A percentile compares a stretch with the other conserved stretches of the same genome.
These are phyloP conservation scores for Drosophila meridionalis DNA, from an alignment of 2,888 invertebrate genomes.

Conservation along the genomic window DNA sequence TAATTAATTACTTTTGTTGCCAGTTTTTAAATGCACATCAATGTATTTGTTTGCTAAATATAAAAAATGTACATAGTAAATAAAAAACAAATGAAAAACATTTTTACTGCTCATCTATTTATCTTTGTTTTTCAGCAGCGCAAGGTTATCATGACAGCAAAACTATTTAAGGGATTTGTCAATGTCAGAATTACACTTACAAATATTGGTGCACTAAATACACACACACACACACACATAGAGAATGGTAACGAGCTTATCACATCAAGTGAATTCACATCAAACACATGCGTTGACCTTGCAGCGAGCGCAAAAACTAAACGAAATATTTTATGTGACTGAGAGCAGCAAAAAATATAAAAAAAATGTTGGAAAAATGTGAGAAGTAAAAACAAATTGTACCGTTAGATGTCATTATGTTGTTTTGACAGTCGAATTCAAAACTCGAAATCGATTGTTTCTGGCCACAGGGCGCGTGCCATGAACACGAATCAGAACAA, in stretches of 20 bases:
- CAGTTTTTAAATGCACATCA: background rate
- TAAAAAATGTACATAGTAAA: background rate
- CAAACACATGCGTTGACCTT: constrained; percentile 55
- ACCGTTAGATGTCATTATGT: constrained; percentile 68
- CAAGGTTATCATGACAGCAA: constrained; percentile 1
- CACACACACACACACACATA: background rate
- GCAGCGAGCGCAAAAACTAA: constrained; percentile 20
- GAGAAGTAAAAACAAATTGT: constrained; percentile 11
- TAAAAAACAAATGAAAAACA: background rate
- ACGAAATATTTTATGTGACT: constrained; percentile 19
- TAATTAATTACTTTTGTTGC: background rate
- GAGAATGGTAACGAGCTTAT: constrained; percentile 36
- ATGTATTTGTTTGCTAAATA: background rate
- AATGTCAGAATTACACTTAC: constrained; percentile 44
- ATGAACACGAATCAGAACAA: constrained; percentile 25
- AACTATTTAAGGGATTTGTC: constrained; percentile 39
- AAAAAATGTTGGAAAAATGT: background rate
- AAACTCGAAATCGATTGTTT: constrained; percentile 70
- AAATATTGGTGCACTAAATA: constrained; percentile 27
- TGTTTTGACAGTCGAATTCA: constrained; percentile 74
- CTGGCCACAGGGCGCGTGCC: constrained; percentile 29
- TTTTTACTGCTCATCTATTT: background rate
- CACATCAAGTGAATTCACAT: constrained; percentile 51
- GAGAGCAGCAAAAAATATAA: background rate
- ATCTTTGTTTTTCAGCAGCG: constrained; percentile 2